A percentile compares a stretch with the other conserved stretches of the same genome.
phyloP scores from a whole-genome alignment of 2,888 invertebrate species.

The Mesoligia furuncula region DNA sequence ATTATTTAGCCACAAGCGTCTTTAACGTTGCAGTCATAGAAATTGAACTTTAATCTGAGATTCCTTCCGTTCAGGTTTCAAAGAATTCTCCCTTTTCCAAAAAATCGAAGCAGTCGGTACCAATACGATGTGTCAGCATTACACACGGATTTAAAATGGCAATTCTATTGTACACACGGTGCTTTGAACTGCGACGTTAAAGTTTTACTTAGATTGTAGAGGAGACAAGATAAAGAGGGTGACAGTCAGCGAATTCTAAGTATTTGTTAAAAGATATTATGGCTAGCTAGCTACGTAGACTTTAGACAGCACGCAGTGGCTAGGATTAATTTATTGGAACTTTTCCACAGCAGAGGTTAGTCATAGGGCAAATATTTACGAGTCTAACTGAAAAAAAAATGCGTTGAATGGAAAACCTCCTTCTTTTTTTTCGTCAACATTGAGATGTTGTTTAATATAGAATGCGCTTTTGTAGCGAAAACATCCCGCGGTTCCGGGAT shows the following conservation, averaged over 20 bases:
- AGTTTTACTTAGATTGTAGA: background rate
- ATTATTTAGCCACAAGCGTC: background rate
- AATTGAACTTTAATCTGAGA: background rate
- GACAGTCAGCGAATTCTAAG: constrained; percentile 14
- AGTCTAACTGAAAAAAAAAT: background rate
- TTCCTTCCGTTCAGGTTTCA: background rate
- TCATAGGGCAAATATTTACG: background rate
- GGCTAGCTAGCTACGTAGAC: background rate
- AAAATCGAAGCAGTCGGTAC: constrained; percentile 1
- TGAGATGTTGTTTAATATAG: too few species aligned
- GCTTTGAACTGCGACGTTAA: background rate
- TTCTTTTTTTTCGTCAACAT: too few species aligned
- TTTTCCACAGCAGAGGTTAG: background rate
- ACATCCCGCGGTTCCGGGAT: too few species aligned
- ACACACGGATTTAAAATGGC: background rate
- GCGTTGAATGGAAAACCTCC: too few species aligned
- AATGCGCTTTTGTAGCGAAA: too few species aligned
- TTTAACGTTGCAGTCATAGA: background rate
- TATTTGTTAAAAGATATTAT: constrained; percentile 12
- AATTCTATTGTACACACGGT: constrained; percentile 4
- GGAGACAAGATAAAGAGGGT: background rate
- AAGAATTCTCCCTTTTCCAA: background rate
- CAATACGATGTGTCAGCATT: constrained; percentile 16
- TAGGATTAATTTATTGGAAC: background rate
- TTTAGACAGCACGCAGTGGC: background rate